These are phyloP conservation scores for Ethmia dodecea DNA, from an alignment of 2,888 invertebrate genomes.

Conservation along the genomic window DNA sequence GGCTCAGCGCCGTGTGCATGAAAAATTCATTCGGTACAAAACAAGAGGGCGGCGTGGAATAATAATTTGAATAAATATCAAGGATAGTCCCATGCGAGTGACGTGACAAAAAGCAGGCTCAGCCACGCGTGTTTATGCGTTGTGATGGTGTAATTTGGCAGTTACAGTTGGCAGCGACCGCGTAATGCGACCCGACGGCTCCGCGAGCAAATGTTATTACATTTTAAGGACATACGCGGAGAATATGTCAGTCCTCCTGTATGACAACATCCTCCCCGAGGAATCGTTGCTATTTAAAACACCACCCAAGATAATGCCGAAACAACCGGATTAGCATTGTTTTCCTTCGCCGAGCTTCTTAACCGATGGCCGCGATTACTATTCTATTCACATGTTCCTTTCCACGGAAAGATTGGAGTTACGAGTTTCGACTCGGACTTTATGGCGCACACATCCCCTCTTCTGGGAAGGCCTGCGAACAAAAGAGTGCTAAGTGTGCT, in stretches of 20 bases:
- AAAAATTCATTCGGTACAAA: conserved; percentile 73
- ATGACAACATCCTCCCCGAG: conserved; percentile 10
- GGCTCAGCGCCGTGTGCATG: conserved; percentile 66
- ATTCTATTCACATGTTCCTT: conserved; percentile 62
- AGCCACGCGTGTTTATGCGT: conserved; percentile 64
- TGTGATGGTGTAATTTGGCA: conserved; percentile 70
- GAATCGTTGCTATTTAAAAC: conserved; percentile 21
- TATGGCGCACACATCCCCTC: conserved; percentile 58
- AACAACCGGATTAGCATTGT: conserved; percentile 27
- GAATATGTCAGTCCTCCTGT: neutral
- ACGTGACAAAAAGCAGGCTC: conserved; percentile 64
- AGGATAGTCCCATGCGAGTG: conserved; percentile 49
- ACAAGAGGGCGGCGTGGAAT: conserved; percentile 68
- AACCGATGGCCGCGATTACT: conserved; percentile 44
- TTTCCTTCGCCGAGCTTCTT: conserved; percentile 25
- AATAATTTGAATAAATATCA: conserved; percentile 76
- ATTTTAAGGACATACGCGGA: conserved; percentile 44
- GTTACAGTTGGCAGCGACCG: conserved; percentile 33
- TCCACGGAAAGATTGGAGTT: conserved; percentile 61
- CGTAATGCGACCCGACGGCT: conserved; percentile 53
- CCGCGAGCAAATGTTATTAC: conserved; percentile 66
- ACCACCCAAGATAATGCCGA: conserved; percentile 12
- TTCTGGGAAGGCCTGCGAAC: conserved; percentile 54
- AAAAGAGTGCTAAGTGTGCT: conserved; percentile 75
- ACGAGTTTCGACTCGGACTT: conserved; percentile 47